These are phyloP conservation scores for Peromyscus leucopus DNA, from an alignment of 2,113 vertebrate species.

Conservation along the genomic window DNA sequence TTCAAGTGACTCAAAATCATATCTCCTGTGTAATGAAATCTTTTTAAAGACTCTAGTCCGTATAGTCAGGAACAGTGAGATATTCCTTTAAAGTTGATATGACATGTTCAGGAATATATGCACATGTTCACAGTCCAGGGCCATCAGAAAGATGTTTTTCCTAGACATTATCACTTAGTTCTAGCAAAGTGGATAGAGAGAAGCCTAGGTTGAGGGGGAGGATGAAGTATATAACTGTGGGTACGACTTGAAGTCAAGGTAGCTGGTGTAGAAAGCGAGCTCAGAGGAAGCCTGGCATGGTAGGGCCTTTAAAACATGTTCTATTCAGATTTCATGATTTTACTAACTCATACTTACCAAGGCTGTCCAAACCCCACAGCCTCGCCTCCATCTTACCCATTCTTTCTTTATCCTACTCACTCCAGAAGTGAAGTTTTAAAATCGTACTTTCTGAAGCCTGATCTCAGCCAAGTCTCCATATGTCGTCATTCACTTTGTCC, in stretches of 20 bases:
- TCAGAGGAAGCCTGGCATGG: background rate
- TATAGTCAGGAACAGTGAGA: background rate
- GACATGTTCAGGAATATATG: background rate
- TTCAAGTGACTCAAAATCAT: background rate
- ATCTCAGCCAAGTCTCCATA: background rate
- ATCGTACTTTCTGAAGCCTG: background rate
- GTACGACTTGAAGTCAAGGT: too few species aligned
- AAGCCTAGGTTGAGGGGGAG: background rate
- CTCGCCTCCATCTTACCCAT: background rate
- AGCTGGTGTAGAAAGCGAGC: background rate
- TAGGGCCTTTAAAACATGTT: background rate
- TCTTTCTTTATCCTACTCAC: background rate
- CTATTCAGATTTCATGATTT: background rate
- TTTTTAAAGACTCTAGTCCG: slow-evolving; percentile 19
- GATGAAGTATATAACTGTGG: background rate
- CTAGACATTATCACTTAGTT: background rate
- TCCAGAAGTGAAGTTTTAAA: background rate
- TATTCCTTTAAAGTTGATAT: background rate
- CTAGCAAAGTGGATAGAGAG: background rate
- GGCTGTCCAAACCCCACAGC: background rate
- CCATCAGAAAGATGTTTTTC: background rate
- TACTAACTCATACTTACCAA: background rate
- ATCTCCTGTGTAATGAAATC: background rate
- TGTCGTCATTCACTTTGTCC: background rate
- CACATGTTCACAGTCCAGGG: background rate